These are phyloP conservation scores for Maniola hyperantus DNA, from an alignment of 2,888 invertebrate genomes.

Conservation along the genomic window DNA sequence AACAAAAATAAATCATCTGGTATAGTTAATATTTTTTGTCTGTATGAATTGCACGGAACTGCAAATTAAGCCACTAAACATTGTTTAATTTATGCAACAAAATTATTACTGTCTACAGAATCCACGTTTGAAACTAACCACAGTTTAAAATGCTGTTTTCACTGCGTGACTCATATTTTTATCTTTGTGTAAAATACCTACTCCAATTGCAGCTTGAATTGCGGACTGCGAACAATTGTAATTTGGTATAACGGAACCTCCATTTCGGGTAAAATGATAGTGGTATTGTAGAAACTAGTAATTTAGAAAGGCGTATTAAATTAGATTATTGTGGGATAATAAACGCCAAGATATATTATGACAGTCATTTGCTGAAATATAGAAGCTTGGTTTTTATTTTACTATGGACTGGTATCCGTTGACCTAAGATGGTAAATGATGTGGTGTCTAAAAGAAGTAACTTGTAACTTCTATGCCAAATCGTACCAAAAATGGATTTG, in stretches of 20 bases:
- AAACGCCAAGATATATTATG: too few species aligned
- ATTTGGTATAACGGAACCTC: constrained; percentile 4
- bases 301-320: constrained; percentile 5
- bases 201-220: not conserved
- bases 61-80: too few species aligned
- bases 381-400: too few species aligned
- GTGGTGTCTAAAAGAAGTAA: too few species aligned
- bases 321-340: not conserved
- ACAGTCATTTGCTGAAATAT: too few species aligned
- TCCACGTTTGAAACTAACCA: not conserved
- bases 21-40: too few species aligned
- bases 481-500: too few species aligned
- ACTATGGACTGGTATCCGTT: too few species aligned
- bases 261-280: constrained; percentile 2
- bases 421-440: too few species aligned
- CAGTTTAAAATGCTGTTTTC: not conserved
- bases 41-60: too few species aligned
- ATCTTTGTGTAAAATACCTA: not conserved
- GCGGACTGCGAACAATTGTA: constrained; percentile 6
- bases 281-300: not conserved
- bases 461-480: too few species aligned
- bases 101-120: not conserved
- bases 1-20: too few species aligned
- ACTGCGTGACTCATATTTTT: not conserved
- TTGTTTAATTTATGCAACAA: constrained; percentile 3